Evolutionary conservation across 2,888 invertebrate genomes (phyloP).

Genomic region (Drosophila atroscutellata): DNA sequence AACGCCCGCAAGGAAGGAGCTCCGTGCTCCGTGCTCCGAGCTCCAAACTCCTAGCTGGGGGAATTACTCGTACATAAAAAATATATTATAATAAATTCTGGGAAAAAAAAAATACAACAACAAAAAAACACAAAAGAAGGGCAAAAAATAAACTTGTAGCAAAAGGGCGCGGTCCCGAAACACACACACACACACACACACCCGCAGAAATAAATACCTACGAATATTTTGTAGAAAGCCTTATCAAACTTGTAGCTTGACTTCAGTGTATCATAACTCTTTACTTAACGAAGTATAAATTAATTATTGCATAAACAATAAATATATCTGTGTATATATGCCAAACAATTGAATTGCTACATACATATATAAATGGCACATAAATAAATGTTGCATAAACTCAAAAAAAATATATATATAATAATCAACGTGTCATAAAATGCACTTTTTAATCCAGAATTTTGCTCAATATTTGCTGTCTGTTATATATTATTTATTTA

Average conservation of each 20-base stretch:
- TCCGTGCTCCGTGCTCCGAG: conserved; percentile 25
- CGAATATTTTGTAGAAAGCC: background rate
- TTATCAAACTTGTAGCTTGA: background rate
- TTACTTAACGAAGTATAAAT: background rate
- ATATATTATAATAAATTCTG: conserved; percentile 52
- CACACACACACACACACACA: conserved; percentile 26
- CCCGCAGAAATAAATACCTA: conserved; percentile 1
- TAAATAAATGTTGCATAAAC: no score
- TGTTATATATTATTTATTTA: background rate
- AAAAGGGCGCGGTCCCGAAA: conserved; percentile 37
- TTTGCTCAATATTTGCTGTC: background rate
- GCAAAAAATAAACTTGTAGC: conserved; percentile 30
- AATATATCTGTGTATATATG: background rate
- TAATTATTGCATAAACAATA: background rate
- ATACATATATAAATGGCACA: background rate
- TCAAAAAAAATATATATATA: no score
- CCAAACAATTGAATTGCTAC: background rate
- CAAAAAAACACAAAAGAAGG: background rate
- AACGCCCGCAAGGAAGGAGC: conserved; percentile 34
- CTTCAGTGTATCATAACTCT: background rate
- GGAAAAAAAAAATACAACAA: conserved; percentile 3
- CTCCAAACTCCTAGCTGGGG: conserved; percentile 17
- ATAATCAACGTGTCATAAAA: background rate
- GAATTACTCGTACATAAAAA: conserved; percentile 40
- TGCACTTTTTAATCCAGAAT: background rate